Base-by-base conservation (phyloP, 2,888 invertebrate species). In the Prenolepis imparis region DNA sequence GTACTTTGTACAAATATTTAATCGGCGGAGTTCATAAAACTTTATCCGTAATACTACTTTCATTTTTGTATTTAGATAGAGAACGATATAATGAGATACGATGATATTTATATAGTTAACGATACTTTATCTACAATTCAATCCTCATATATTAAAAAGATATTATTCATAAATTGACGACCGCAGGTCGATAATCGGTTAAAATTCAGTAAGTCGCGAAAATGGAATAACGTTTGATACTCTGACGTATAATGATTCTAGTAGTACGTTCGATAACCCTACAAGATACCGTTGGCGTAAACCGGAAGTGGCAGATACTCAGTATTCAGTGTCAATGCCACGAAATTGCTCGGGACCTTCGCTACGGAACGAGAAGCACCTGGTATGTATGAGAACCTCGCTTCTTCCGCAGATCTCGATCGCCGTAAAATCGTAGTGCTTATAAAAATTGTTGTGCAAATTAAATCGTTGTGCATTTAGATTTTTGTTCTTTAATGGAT, bases 261-360 rank as follows among this genome's bases (percentile, higher is more conserved):
- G 21, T 36, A 82, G 32, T 41, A 85, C 84, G 86, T 88, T 86
- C 88, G 83, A 87, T 86, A 88, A 87, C 86, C 86, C 67, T 84
- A 32, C 24, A 66, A 72, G 82, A 82, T 91, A 90, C 89, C 89
- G 88, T 91, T 89, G 86, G 59, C 81, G 57, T 80, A 82, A 82
- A 80, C 86, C 90, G 87, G 90, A 90, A 90, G 86, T 85, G 74
- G 75, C 87, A 77, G 87, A 83, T 80, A 66, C 82, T 24, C 81
- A 84, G 87, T 82, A 77, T 87, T 88, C 85, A 88, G 90, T 93
- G 92, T 91, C 92, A 92, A 91, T 92, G 92, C 92, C 92, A 92
- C 92, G 81, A 92, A 92, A 92, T 92, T 92, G 87, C 90, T 73
- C 86, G 87, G 86, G 90, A 91, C 90, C 88, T 89, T 89, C 87